Conservation (phyloP, 1,140 invertebrate genomes). For the Danaus melanippus region DNA sequence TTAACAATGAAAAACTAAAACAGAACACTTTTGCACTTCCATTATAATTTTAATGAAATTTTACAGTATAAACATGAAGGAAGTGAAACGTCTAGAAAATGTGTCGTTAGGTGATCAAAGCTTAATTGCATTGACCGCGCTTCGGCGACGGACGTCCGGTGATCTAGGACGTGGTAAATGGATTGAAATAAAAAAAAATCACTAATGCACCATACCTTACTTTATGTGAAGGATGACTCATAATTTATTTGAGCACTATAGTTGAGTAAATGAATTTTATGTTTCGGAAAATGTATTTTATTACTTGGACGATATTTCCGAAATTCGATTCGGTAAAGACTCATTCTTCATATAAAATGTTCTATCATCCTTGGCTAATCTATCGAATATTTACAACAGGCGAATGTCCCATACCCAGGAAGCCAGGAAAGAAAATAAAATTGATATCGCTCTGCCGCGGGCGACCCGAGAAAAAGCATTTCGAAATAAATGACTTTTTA, state of each 20-base stretch:
- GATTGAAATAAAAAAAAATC: constrained; percentile 44
- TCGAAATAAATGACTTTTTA: constrained; percentile 72
- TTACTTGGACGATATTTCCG: too few relatives aligned
- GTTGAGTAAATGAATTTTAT: too few relatives aligned
- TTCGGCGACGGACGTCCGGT: constrained; percentile 41
- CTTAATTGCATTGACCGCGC: constrained; percentile 55
- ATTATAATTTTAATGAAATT: constrained; percentile 11
- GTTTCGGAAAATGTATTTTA: too few relatives aligned
- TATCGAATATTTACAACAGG: constrained; percentile 24
- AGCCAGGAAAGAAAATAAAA: constrained; percentile 66
- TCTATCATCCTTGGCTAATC: constrained; percentile 16
- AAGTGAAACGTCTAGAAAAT: constrained; percentile 34
- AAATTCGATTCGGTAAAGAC: constrained; percentile 1
- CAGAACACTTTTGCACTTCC: neutral
- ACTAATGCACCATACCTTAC: neutral
- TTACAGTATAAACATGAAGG: constrained; percentile 14
- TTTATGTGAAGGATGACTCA: too few relatives aligned
- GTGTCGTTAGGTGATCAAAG: constrained; percentile 55
- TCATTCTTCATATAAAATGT: constrained; percentile 2
- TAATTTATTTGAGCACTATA: too few relatives aligned
- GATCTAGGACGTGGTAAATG: constrained; percentile 41
- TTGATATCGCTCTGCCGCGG: constrained; percentile 64
- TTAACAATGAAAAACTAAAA: too few relatives aligned
- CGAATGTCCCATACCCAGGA: constrained; percentile 34
- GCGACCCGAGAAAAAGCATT: constrained; percentile 69